These are phyloP conservation scores for Lampropteryx suffumata DNA, from an alignment of 2,888 invertebrate species.

Conservation along the genomic window DNA sequence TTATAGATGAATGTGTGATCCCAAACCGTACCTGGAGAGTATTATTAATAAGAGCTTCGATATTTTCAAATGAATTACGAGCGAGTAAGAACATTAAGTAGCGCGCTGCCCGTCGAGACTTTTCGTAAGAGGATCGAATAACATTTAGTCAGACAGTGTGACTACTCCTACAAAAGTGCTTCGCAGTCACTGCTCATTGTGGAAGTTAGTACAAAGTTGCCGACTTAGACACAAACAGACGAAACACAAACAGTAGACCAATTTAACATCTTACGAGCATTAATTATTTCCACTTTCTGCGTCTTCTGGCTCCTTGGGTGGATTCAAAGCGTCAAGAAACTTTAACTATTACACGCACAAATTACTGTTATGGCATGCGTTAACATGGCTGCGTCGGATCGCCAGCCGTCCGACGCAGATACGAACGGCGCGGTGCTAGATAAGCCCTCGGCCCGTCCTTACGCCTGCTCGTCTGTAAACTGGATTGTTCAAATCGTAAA, in stretches of 20 bases:
- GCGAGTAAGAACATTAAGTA: conserved; percentile 23
- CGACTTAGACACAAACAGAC: conserved; percentile 36
- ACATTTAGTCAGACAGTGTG: conserved; percentile 25
- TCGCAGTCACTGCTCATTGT: conserved; percentile 31
- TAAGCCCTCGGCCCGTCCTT: conserved; percentile 53
- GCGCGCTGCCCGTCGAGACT: conserved; percentile 11
- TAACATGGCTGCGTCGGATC: conserved; percentile 49
- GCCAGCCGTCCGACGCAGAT: conserved; percentile 65
- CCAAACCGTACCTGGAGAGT: conserved; percentile 52
- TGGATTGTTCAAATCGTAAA: conserved; percentile 69
- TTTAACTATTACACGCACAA: conserved; percentile 62
- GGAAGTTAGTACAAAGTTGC: conserved; percentile 34
- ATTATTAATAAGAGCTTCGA: conserved; percentile 40
- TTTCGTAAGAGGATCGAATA: conserved; percentile 21
- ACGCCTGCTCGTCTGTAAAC: conserved; percentile 58
- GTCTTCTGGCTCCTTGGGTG: conserved; percentile 45
- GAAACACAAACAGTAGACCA: conserved; percentile 36
- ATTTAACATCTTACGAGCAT: conserved; percentile 38
- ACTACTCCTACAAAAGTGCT: conserved; percentile 23
- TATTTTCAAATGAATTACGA: conserved; percentile 46
- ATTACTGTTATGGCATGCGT: conserved; percentile 59
- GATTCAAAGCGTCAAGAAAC: conserved; percentile 53
- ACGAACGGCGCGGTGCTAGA: conserved; percentile 58
- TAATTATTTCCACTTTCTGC: conserved; percentile 40
- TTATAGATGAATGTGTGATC: conserved; percentile 80